Evolutionary conservation across 2,888 invertebrate genomes (phyloP), one percentile per base, ranked within the genome.

Genomic region (Kuschelorhynchus macadamiae): DNA sequence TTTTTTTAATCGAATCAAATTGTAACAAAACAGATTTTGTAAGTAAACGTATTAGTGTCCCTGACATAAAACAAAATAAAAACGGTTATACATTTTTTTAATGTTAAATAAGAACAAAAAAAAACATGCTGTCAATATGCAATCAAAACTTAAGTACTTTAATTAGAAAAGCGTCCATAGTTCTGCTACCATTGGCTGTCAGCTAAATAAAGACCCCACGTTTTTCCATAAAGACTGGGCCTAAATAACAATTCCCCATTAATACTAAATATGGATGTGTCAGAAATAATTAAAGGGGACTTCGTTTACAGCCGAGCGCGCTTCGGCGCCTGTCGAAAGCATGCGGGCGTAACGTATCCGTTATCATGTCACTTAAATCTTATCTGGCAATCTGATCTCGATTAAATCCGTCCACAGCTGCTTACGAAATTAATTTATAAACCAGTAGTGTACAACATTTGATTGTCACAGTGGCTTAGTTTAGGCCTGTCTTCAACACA

Each of bases 261-360:
- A 57, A 49, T 57, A 32, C 44, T 57, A 57, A 57, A 57, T 42
- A 44, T 44, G 56, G 46, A 57, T 57, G 55, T 63, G 63, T 63
- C 63, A 63, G 55, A 63, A 63, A 55, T 63, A 55, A 62, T 62
- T 52, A 64, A 56, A 41, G 25, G 50, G 49, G 42, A 30, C 41
- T 49, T 39, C 32, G 36, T 63, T 55, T 47, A 42, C 47, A 55
- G 36, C 36, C 63, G 33, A 41, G 39, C 47, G 55, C 47, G 21
- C 55, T 47, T 47, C 39, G 64, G 56, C 56, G 56, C 64, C 42
- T 56, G 56, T 56, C 64, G 49, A 56, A 57, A 64, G 55, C 64
- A 64, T 64, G 64, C 64, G 64, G 64, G 64, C 64, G 64, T 64
- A 56, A 64, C 64, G 64, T 64, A 64, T 64, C 64, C 46, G 64